Percentiles rank a stretch among this genome's conserved stretches.
These are phyloP conservation scores for Tokudaia tokunoshimensis DNA, from an alignment of 2,797 vertebrate species.

Conservation along the genomic window DNA sequence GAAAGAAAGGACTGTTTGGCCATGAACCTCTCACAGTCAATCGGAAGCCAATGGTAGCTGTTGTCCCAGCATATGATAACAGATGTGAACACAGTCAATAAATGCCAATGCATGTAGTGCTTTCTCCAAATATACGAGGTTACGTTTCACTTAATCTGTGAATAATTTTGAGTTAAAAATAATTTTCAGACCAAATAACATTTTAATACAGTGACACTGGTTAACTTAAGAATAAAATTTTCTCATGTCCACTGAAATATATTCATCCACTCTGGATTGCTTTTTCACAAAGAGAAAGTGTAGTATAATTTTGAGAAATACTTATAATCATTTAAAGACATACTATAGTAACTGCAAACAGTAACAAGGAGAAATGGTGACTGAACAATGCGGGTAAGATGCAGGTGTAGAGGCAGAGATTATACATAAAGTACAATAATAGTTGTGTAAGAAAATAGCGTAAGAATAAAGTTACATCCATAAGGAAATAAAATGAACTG, in stretches of 20 bases:
- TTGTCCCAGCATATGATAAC: background rate
- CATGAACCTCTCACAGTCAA: conserved; percentile 26
- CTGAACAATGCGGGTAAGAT: conserved; percentile 34
- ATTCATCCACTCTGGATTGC: conserved; percentile 39
- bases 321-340: conserved; percentile 70
- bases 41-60: conserved; percentile 1
- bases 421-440: background rate
- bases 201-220: background rate
- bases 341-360: conserved; percentile 76
- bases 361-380: conserved; percentile 66
- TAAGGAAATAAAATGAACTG: background rate
- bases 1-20: conserved; percentile 9
- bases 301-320: conserved; percentile 74
- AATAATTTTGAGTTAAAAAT: background rate
- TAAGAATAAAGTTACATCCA: background rate
- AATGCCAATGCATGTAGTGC: background rate
- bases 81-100: conserved; percentile 28
- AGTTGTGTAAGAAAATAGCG: background rate
- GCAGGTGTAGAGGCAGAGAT: conserved; percentile 8
- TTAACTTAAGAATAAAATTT: conserved; percentile 44
- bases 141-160: background rate
- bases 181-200: conserved; percentile 31
- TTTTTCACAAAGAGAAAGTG: conserved; percentile 39
- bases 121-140: conserved; percentile 22
- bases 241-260: conserved; percentile 24